Conservation (phyloP, 2,797 vertebrate species). For the Iguana delicatissima region DNA sequence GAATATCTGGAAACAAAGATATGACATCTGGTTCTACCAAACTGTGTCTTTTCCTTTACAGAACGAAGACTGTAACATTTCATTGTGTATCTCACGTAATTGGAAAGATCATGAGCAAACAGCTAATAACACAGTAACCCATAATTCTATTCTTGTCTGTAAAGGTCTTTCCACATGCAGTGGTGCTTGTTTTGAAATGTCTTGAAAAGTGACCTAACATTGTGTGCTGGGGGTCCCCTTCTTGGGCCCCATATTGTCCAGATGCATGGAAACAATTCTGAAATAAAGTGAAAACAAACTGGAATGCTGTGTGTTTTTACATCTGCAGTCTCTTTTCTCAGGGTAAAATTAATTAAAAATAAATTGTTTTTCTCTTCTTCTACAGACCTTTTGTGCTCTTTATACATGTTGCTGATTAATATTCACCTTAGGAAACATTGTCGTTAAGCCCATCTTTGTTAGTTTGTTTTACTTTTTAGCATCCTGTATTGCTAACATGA, state of each 20-base stretch:
- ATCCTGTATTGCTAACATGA: neutral
- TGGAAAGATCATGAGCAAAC: conserved; percentile 5
- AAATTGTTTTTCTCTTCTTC: conserved; percentile 40
- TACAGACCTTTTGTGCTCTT: conserved; percentile 20
- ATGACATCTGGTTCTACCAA: neutral
- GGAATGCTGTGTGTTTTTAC: conserved; percentile 61
- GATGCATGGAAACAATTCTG: conserved; percentile 70
- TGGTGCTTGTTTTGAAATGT: conserved; percentile 59
- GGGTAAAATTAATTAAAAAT: conserved; percentile 42
- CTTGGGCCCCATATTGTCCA: conserved; percentile 61
- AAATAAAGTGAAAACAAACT: conserved; percentile 72
- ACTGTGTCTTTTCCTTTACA: conserved; percentile 4
- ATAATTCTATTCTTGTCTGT: conserved; percentile 25
- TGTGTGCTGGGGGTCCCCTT: conserved; percentile 56
- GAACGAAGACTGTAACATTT: neutral
- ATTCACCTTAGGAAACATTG: neutral
- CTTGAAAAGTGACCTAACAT: conserved; percentile 34
- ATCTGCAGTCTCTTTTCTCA: conserved; percentile 25
- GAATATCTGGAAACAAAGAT: conserved; percentile 3
- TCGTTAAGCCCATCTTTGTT: conserved; percentile 8
- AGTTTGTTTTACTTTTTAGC: neutral
- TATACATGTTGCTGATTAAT: conserved; percentile 28
- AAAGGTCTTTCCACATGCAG: conserved; percentile 20
- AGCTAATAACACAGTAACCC: neutral
- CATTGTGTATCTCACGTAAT: neutral